Base-by-base conservation (phyloP, 2,113 vertebrate genomes). In the Cyprinus carpio region DNA sequence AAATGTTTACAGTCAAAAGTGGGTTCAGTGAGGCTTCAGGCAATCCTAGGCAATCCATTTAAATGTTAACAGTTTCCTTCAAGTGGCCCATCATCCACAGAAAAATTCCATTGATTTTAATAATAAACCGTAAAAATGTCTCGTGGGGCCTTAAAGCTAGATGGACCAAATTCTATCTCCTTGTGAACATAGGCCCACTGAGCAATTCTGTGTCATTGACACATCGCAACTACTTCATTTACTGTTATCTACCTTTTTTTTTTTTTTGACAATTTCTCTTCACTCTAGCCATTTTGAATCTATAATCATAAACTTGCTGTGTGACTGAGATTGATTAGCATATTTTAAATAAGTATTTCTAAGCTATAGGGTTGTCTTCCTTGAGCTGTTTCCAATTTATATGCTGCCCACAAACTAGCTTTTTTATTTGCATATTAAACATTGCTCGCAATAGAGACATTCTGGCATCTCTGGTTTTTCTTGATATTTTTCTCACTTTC, bases 21-120 rank as follows among this genome's bases (percentile, higher is more conserved):
- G 74, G 46, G 74, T 51, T 75, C 25, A 75, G 74, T 49, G 25
- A 67, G 25, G 37, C 79, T 81, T 81, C 18, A 67, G 79, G 62
- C 79, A 64, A 25, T 64, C 23, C 31, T 16, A 67, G 79, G 62
- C 79, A 64, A 25, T 64, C 23, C 54, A 40, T 79, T 60, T 79
- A 29, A 79, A 79, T 79, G 54, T 60, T 37, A 79, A 77, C 25
- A 7, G 75, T 77, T 77, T 77, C 49, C 16, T 54, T 77, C 75
- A 77, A 56, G 75, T 77, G 75, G 75, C 54, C 75, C 27, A 77
- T 77, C 75, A 77, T 77, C 75, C 75, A 31, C 49, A 9, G 11
- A 25, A 78, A 78, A 78, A 60, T n/a, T 34, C 75, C 75, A 58
- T 37, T 78, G 51, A 78, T 6, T 78, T 23, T 23, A 78, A 60